Percentiles rank a stretch among this genome's conserved stretches.
phyloP scores from a whole-genome alignment of 2,797 vertebrate species.

The Hydrocynus forskahlii region DNA sequence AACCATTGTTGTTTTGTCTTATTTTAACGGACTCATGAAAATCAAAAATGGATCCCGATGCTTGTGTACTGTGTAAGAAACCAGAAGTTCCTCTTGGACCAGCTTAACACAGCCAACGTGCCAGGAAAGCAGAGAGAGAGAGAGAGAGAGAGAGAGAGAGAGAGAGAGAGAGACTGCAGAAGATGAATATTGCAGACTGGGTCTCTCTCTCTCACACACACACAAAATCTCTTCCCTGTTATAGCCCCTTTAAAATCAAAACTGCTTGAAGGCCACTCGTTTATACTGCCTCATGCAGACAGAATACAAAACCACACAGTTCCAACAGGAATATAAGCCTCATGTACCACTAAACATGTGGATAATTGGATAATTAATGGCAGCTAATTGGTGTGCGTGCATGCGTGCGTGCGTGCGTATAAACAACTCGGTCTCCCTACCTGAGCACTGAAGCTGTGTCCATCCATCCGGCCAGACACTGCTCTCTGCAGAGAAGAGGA shows the following conservation, averaged over 20 bases:
- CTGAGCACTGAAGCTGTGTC: conserved; percentile 10
- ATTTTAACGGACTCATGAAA: too few relatives aligned
- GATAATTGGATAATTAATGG: not conserved
- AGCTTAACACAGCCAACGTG: too few relatives aligned
- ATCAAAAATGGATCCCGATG: too few relatives aligned
- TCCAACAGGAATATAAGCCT: not conserved
- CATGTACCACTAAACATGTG: not conserved
- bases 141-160: too few relatives aligned
- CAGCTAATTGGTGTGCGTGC: not conserved
- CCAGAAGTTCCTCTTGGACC: too few relatives aligned
- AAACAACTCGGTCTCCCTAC: not conserved
- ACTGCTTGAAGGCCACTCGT: not conserved
- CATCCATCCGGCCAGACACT: conserved; percentile 1
- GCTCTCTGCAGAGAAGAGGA: not conserved
- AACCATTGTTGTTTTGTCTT: too few relatives aligned
- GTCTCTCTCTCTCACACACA: rapidly evolving
- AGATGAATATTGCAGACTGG: too few relatives aligned
- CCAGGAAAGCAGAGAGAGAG: too few relatives aligned
- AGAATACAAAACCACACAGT: too few relatives aligned
- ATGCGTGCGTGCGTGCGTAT: conserved; percentile 1
- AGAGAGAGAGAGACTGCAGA: too few relatives aligned
- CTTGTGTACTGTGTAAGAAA: too few relatives aligned
- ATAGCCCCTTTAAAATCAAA: conserved; percentile 10
- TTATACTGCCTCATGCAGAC: not conserved
- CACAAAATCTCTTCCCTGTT: not conserved